Conservation (phyloP, 2,113 vertebrate genomes). For the Alethe diademata region DNA sequence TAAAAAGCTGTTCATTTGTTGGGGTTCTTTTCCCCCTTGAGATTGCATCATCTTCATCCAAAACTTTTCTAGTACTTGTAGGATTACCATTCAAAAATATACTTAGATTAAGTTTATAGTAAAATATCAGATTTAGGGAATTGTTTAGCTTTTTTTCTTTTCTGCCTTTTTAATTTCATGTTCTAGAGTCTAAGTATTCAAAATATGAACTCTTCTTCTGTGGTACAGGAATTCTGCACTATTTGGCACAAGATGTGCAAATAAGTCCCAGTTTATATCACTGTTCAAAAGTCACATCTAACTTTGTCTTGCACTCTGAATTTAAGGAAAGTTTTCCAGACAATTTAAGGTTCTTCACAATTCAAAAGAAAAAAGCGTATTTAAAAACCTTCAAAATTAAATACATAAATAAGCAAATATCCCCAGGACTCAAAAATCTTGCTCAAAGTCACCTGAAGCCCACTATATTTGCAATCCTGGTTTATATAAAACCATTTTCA, state of each 20-base stretch:
- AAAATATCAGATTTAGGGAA: neutral
- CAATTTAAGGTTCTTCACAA: neutral
- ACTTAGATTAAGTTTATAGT: neutral
- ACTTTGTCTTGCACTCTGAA: neutral
- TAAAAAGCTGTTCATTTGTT: neutral
- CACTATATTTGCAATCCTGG: neutral
- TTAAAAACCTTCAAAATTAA: neutral
- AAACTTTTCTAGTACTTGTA: neutral
- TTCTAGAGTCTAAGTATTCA: neutral
- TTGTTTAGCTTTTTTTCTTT: neutral
- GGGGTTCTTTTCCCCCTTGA: fast-evolving
- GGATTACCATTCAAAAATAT: neutral
- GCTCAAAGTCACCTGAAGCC: neutral
- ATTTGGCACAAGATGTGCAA: neutral
- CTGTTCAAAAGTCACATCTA: neutral
- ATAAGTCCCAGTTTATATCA: neutral
- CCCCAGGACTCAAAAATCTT: neutral
- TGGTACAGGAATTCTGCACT: neutral
- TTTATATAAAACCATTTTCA: neutral
- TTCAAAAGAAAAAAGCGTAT: neutral
- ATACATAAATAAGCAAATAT: neutral
- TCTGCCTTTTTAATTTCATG: neutral
- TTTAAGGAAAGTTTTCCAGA: neutral
- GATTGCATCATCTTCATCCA: neutral
- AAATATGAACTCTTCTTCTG: neutral